Base-by-base conservation (phyloP, 2,888 invertebrate species). In the Eudasyphora cyanicolor region DNA sequence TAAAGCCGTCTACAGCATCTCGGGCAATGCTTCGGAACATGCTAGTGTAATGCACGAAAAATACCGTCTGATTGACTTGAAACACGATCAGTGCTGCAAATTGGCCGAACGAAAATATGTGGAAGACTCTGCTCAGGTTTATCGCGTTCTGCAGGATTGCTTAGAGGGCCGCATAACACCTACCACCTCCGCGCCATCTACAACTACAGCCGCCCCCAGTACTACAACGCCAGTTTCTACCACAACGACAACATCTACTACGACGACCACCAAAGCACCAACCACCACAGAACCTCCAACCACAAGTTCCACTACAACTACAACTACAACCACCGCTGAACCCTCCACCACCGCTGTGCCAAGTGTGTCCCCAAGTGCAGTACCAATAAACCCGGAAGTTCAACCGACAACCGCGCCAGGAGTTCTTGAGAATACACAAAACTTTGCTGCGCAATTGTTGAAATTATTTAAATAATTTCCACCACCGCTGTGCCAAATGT, bases 11-110 rank as follows among this genome's bases (percentile, higher is more conserved):
- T 90, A 90, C 42, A 79, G 86, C 64, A 90, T 90, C 49, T 90
- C 90, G 1, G 88, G 90, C n/a, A 90, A 90, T 82, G 89, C 90
- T 17, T 87, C 90, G 0, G 90, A 90, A 54, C 87, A 87, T 29
- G 86, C 87, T 2, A 85, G 78, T 1, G 10, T 88, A 24, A 75
- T 90, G 86, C 87, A 87, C 76, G 90, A 90, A 42, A 88, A 89
- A 51, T 88, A 89, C 74, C 89, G 89, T 1, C 82, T 87, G 17
- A 86, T 90, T 29, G 88, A 89, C 45, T 71, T 89, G 71, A 86
- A 85, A 17, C 87, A 90, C n/a, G 87, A 89, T 2, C 88, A 90
- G 35, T 90, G 90, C 73, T 79, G 73, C 27, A 84, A 86, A 38
- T 77, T 54, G 54, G 87, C 89, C 3, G 91, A 90, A 75, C 88